Evolutionary conservation across 2,888 invertebrate species (phyloP).

Genomic region (Perdita meconis): DNA sequence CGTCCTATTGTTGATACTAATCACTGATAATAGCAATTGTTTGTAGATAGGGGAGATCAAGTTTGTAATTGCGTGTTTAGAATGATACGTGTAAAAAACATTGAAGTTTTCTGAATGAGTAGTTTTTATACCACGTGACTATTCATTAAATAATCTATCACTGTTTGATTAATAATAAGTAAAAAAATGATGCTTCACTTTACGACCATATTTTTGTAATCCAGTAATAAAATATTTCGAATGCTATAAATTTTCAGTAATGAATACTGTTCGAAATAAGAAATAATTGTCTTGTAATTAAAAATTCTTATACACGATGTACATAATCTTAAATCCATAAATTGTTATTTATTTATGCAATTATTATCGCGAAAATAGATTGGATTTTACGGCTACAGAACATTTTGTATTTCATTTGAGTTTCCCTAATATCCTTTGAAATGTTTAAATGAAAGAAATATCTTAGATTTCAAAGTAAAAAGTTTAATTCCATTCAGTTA

Average conservation of each 20-base stretch:
- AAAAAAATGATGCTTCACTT: background rate
- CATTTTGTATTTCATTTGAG: no score
- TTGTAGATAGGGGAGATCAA: background rate
- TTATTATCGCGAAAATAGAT: no score
- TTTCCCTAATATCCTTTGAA: no score
- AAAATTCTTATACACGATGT: no score
- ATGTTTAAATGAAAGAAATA: no score
- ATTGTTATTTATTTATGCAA: no score
- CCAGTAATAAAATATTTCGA: background rate
- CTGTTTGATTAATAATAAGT: background rate
- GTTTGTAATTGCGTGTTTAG: background rate
- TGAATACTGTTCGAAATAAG: no score
- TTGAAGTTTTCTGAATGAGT: slow-evolving; percentile 16
- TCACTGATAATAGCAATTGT: background rate
- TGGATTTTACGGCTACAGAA: no score
- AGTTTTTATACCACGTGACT: slow-evolving; percentile 13
- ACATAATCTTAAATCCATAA: no score
- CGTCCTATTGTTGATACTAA: no score
- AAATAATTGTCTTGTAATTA: no score
- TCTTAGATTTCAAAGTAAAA: background rate
- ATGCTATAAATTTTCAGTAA: background rate
- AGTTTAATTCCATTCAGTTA: background rate
- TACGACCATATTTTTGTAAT: background rate
- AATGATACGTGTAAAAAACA: slow-evolving; percentile 20
- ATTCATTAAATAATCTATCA: slow-evolving; percentile 5